Conservation (phyloP, 2,113 vertebrate species). For the Chloropsis hardwickii region DNA sequence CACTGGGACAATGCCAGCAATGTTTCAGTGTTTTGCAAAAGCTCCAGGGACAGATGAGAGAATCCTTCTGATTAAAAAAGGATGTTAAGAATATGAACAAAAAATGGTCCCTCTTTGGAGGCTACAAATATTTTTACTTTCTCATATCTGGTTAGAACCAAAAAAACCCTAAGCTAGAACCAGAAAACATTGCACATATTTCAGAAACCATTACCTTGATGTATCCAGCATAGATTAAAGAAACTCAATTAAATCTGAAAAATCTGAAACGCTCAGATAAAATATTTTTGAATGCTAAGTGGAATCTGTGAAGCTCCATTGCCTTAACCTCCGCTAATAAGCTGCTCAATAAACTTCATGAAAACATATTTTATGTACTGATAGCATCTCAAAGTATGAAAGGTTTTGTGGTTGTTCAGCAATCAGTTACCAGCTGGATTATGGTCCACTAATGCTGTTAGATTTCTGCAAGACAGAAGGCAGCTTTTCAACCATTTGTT, state of each 20-base stretch:
- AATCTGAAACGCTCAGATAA: slow-evolving; percentile 1
- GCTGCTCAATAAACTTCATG: slow-evolving; percentile 52
- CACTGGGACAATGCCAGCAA: rapidly evolving
- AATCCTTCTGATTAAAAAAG: not conserved
- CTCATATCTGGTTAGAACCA: not conserved
- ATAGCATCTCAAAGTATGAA: slow-evolving; percentile 39
- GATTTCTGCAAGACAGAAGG: slow-evolving; percentile 73
- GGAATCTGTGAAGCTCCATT: slow-evolving; percentile 25
- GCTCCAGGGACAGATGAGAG: not conserved
- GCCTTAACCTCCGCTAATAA: slow-evolving; percentile 45
- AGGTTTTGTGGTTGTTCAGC: slow-evolving; percentile 51
- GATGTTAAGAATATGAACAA: not conserved
- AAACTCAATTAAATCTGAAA: slow-evolving; percentile 27
- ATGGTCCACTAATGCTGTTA: slow-evolving; percentile 66
- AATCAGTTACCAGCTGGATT: slow-evolving; percentile 72
- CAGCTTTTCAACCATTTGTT: slow-evolving; percentile 73
- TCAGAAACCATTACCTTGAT: not conserved
- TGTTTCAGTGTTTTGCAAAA: not conserved
- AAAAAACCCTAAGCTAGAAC: not conserved
- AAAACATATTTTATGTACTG: slow-evolving; percentile 37
- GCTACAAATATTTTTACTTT: not conserved
- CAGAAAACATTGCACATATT: not conserved
- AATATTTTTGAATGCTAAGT: slow-evolving; percentile 39
- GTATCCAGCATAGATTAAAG: not conserved
- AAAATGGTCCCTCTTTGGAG: not conserved